Evolutionary conservation across 2,797 vertebrate species (phyloP).

Genomic region (Fringilla coelebs): DNA sequence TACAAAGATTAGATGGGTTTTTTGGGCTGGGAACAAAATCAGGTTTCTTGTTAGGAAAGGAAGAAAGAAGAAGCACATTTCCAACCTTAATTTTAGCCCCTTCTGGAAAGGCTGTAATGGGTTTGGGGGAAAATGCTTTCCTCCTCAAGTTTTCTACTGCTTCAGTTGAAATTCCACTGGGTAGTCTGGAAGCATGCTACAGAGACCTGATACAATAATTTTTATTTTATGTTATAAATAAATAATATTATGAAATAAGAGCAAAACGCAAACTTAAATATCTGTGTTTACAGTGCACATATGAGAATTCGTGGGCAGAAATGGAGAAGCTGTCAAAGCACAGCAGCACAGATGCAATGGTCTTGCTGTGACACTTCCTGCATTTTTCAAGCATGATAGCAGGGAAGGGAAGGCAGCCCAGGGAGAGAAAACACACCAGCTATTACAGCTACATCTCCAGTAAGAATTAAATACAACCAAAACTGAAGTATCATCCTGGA

Average conservation of each 20-base stretch:
- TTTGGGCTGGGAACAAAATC: not conserved
- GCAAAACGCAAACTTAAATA: not conserved
- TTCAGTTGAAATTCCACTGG: not conserved
- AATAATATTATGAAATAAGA: not conserved
- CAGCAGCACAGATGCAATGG: not conserved
- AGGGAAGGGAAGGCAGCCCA: not conserved
- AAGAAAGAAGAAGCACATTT: not conserved
- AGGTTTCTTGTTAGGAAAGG: not conserved
- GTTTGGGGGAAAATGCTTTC: not conserved
- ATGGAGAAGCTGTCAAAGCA: conserved; percentile 9
- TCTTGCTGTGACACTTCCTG: not conserved
- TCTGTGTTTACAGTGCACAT: not conserved
- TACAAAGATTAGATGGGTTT: conserved; percentile 1
- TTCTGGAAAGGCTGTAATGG: not conserved
- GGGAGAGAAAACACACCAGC: not conserved
- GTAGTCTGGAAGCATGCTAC: not conserved
- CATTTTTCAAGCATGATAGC: not conserved
- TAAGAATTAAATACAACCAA: not conserved
- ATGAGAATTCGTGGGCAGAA: not conserved
- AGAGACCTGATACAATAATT: not conserved
- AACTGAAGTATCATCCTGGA: not conserved
- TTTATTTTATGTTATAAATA: conserved; percentile 25
- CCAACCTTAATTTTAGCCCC: not conserved
- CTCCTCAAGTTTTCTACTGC: not conserved
- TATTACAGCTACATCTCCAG: not conserved